A percentile compares a stretch with the other conserved stretches of the same genome.
Evolutionary conservation across 2,888 invertebrate genomes (phyloP).

Genomic region (Lobophora halterata): DNA sequence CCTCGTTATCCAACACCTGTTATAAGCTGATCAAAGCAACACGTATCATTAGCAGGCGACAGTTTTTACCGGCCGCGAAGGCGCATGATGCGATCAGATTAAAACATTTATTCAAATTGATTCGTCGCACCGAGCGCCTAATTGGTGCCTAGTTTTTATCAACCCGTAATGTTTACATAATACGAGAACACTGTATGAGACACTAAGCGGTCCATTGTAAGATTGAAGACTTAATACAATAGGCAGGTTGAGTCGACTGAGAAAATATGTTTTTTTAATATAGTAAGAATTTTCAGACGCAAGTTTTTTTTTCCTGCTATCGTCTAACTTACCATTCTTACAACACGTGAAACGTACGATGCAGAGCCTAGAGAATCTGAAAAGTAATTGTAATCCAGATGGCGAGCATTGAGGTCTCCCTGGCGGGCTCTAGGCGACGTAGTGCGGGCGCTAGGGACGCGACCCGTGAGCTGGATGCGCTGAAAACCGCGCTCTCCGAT

Average conservation of each 20-base stretch:
- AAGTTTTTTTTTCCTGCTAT: no score
- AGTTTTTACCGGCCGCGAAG: conserved; percentile 14
- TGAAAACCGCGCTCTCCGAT: conserved; percentile 86
- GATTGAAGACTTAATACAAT: no score
- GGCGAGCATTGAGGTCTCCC: conserved; percentile 91
- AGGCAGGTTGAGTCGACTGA: no score
- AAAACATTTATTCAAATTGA: conserved; percentile 12
- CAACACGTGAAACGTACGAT: no score
- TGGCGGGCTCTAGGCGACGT: conserved; percentile 68
- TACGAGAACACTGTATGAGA: no score
- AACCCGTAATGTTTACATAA: no score
- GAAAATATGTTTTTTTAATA: no score
- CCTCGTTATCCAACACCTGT: neutral
- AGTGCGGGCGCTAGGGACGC: conserved; percentile 65
- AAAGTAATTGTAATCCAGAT: no score
- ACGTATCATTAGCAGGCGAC: conserved; percentile 18
- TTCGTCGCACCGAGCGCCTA: neutral
- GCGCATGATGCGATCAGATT: conserved; percentile 15
- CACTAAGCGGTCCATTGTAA: no score
- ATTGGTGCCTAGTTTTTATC: neutral
- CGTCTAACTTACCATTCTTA: no score
- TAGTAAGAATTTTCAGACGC: no score
- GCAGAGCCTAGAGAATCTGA: no score
- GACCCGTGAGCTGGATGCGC: conserved; percentile 83
- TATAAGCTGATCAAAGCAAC: conserved; percentile 16